These are phyloP conservation scores for Galagoides demidoff DNA, from an alignment of 2,797 vertebrate genomes.

Conservation along the genomic window DNA sequence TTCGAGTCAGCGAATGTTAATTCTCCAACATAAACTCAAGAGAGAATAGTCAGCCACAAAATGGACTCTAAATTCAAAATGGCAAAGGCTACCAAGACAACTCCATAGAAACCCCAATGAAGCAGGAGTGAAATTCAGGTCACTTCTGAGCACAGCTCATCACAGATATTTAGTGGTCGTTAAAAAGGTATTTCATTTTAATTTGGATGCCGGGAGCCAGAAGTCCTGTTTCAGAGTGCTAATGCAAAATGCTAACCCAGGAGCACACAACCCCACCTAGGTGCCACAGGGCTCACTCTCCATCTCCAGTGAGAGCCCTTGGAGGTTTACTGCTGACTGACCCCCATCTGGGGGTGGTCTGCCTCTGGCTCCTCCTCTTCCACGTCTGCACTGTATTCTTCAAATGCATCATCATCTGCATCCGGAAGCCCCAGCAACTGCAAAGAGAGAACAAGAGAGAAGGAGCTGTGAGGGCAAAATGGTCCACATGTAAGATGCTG, in stretches of 20 bases:
- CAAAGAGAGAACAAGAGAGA: slow-evolving; percentile 74
- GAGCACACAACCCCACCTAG: slow-evolving; percentile 79
- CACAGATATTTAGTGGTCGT: slow-evolving; percentile 81
- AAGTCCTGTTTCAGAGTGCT: slow-evolving; percentile 81
- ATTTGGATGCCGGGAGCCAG: slow-evolving; percentile 83
- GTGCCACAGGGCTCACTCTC: slow-evolving; percentile 78
- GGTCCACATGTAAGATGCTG: background rate
- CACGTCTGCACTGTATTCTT: slow-evolving; percentile 97
- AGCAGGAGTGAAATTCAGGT: slow-evolving; percentile 86
- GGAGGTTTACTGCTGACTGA: slow-evolving; percentile 96
- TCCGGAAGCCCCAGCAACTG: slow-evolving; percentile 98
- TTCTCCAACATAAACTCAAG: slow-evolving; percentile 82
- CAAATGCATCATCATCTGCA: slow-evolving; percentile 96
- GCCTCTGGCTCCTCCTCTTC: slow-evolving; percentile 97
- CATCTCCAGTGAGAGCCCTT: slow-evolving; percentile 69
- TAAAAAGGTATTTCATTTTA: slow-evolving; percentile 80
- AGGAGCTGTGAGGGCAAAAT: background rate
- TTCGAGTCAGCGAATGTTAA: slow-evolving; percentile 80
- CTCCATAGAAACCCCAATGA: slow-evolving; percentile 85
- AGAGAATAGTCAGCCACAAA: slow-evolving; percentile 81
- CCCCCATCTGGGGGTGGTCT: slow-evolving; percentile 99
- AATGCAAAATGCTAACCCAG: slow-evolving; percentile 80
- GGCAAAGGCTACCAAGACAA: slow-evolving; percentile 87
- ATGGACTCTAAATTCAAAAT: slow-evolving; percentile 86
- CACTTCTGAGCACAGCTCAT: slow-evolving; percentile 87